These are phyloP conservation scores for Ophioninae sp. DNA, from an alignment of 2,888 invertebrate species.

Conservation along the genomic window DNA sequence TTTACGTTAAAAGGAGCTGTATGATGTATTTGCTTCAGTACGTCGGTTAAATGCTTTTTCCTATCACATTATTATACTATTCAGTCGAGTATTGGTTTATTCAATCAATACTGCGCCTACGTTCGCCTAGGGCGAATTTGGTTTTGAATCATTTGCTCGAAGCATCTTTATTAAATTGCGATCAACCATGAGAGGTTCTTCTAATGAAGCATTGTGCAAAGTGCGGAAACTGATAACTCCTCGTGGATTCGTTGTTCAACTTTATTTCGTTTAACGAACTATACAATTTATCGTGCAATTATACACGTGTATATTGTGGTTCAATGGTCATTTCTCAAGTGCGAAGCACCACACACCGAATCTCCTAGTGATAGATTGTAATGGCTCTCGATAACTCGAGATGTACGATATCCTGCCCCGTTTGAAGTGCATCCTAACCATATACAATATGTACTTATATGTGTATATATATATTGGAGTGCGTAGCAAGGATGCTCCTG, in stretches of 20 bases:
- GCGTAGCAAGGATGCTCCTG: conserved; percentile 5
- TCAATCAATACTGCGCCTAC: too few relatives aligned
- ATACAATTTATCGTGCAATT: conserved; percentile 44
- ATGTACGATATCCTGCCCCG: conserved; percentile 45
- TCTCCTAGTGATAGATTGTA: conserved; percentile 69
- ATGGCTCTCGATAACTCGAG: conserved; percentile 69
- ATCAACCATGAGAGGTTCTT: conserved; percentile 18
- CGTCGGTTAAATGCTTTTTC: too few relatives aligned
- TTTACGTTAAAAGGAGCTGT: too few relatives aligned
- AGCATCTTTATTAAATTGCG: conserved; percentile 3
- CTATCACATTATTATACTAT: too few relatives aligned
- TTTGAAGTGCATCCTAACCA: conserved; percentile 44
- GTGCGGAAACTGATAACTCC: background rate
- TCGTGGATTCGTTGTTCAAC: background rate
- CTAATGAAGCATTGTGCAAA: conserved; percentile 55
- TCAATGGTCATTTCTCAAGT: conserved; percentile 30
- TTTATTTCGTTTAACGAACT: conserved; percentile 57
- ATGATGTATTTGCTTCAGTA: too few relatives aligned
- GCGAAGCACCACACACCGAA: conserved; percentile 57
- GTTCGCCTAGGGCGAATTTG: background rate
- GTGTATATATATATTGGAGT: too few relatives aligned
- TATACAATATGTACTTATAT: conserved; percentile 14
- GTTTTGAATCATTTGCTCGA: background rate
- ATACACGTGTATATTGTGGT: background rate
- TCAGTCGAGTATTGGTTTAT: too few relatives aligned